phyloP scores from a whole-genome alignment of 1,140 invertebrate genomes.

The Polypedilum pembai region DNA sequence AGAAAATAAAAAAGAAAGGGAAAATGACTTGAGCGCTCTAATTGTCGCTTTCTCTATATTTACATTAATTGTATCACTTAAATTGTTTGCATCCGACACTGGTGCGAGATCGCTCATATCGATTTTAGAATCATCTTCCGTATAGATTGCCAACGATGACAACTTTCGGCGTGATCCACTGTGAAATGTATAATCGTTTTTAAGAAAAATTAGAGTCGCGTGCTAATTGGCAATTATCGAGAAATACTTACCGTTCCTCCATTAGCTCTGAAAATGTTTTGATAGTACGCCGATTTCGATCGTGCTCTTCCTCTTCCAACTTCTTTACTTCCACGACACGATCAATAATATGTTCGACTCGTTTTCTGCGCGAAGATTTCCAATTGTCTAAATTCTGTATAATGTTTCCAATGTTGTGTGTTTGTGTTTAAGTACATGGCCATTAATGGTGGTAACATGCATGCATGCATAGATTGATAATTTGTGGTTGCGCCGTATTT shows the following conservation, averaged over 20 bases:
- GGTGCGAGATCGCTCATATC: conserved; percentile 67
- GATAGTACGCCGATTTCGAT: conserved; percentile 60
- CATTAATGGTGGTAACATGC: neutral
- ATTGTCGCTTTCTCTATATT: neutral
- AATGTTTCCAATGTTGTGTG: neutral
- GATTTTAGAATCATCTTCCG: conserved; percentile 64
- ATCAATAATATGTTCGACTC: conserved; percentile 81
- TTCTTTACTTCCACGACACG: conserved; percentile 82
- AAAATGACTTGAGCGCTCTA: neutral
- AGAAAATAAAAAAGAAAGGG: neutral
- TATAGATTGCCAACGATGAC: conserved; percentile 57
- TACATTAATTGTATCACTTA: conserved; percentile 17
- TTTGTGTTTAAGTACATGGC: neutral
- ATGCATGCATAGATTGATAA: neutral
- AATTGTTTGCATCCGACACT: neutral
- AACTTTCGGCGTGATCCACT: conserved; percentile 51
- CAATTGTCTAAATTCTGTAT: conserved; percentile 84
- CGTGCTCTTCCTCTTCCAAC: conserved; percentile 68
- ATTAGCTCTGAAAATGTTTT: conserved; percentile 94
- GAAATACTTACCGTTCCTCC: conserved; percentile 66
- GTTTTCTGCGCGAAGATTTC: conserved; percentile 84
- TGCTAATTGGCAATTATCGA: conserved; percentile 21
- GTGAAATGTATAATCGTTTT: conserved; percentile 32
- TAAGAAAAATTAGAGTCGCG: neutral
- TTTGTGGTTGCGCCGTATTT: conserved; percentile 9